These are phyloP conservation scores for Alosa alosa DNA, from an alignment of 2,113 vertebrate species.

Conservation along the genomic window DNA sequence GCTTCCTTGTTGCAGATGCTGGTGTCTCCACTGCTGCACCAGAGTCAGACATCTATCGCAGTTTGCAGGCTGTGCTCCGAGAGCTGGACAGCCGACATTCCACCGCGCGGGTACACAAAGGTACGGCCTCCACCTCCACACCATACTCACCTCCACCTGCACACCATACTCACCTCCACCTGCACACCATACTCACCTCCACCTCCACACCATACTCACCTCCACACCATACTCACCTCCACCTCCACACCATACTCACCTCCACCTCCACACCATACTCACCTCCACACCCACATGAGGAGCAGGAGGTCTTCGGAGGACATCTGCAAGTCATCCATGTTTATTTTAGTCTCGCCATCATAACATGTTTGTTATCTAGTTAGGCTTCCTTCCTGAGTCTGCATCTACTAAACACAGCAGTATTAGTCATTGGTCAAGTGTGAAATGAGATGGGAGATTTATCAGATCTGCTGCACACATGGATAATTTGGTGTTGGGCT, in stretches of 20 bases:
- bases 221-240: too few species aligned
- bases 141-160: too few species aligned
- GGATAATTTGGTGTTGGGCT: too few species aligned
- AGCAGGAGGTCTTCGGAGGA: neutral
- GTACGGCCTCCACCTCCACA: constrained; percentile 52
- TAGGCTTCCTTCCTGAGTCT: too few species aligned
- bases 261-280: too few species aligned
- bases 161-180: too few species aligned
- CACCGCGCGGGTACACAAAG: constrained; percentile 70
- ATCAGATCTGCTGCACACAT: too few species aligned
- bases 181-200: too few species aligned
- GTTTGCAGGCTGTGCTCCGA: constrained; percentile 80
- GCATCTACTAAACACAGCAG: neutral
- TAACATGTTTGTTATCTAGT: too few species aligned
- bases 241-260: too few species aligned
- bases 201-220: too few species aligned
- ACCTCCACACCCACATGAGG: neutral
- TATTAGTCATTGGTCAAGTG: neutral
- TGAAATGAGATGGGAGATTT: too few species aligned
- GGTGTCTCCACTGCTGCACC: constrained; percentile 50
- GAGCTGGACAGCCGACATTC: constrained; percentile 71
- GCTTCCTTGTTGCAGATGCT: neutral
- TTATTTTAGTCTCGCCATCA: neutral
- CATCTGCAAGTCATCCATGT: neutral
- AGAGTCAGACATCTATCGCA: constrained; percentile 84